Evolutionary conservation across 2,888 invertebrate genomes (phyloP), one percentile per base, ranked within the genome.

Genomic region (Drosophila quasianomalipes): DNA sequence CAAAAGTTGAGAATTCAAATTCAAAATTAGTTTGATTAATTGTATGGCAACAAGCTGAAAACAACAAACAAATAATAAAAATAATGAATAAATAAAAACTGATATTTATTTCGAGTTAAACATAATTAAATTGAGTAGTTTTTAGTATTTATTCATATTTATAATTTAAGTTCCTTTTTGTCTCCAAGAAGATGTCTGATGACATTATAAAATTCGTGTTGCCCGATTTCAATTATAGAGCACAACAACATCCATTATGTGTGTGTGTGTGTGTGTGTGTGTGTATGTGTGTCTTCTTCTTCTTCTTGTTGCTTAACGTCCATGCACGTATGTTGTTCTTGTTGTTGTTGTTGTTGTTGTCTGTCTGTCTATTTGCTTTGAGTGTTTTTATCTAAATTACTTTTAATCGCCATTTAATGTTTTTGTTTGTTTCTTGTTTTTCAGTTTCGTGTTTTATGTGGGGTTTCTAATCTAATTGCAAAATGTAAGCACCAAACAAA

Each of bases 321-420:
- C 39, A 57, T 63, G 33, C 39, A 39, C 41, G 47, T 61, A n/a
- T 55, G 33, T 28, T 68, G 33, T n/a, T 47, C 52, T 26, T 54
- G 59, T 55, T 68, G 33, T 37, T 67, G 65, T 58, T 67, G 33
- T 47, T 76, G 26, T 74, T 76, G 22, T 22, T 22, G 22, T 22
- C 22, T 22, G 70, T 66, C 63, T 70, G 55, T 59, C 59, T 88
- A 64, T 88, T 75, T 73, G 72, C 79, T 85, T 83, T 83, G 67
- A 67, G 65, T 70, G 72, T 91, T 91, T 91, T 91, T 87, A 87
- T 87, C 87, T 91, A 89, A 87, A 87, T 87, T 87, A 90, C 90
- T 88, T 87, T 87, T 91, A 91, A 87, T 91, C 91, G 80, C 85
- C 88, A 91, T 89, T 87, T 91, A 91, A 91, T 87, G 88, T 89